Evolutionary conservation across 1,140 invertebrate genomes (phyloP), one percentile per base, ranked within the genome.

Genomic region (Colletes gigas): DNA sequence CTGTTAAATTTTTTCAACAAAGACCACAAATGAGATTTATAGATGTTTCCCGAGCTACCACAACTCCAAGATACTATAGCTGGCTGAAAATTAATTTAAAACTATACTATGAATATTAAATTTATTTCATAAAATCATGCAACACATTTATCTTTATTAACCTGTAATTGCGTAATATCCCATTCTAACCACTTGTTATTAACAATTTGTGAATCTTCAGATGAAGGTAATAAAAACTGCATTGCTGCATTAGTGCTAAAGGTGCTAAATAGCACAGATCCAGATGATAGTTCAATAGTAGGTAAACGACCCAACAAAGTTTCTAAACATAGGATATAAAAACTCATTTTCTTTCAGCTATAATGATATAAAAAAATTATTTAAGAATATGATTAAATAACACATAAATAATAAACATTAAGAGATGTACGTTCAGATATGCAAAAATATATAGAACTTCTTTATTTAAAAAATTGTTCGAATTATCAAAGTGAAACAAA

Each of bases 181-280:
- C 96, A 97, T 92, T 97, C 97, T 68, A 96, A 91, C 95, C 96
- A 96, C 90, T 95, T 94, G 73, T 95, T 94, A 59, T 94, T 94
- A 76, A 88, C 67, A 88, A 89, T 60, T 71, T 88, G 84, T 57
- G 88, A 82, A 15, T 94, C 90, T 78, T 91, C 82, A 41, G 84
- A 52, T 39, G 87, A 59, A 63, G 92, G 92, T n/a, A 94, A 85
- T 54, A 96, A 84, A 88, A 94, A 95, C 70, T 94, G 94, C 60
- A 95, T 89, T 17, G 94, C 94, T 60, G 95, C 94, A 91, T 94
- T 95, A 4, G 93, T 83, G 47, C 94, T 94, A 89, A 96, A 95
- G 3, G 93, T 83, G 47, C 94, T 94, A 89, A 96, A 95, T 47
- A 96, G 79, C 15, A 89, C 89, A 52, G 90, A 82, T 9, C 93